These are phyloP conservation scores for Melanocharis versteri DNA, from an alignment of 2,113 vertebrate species.

Conservation along the genomic window DNA sequence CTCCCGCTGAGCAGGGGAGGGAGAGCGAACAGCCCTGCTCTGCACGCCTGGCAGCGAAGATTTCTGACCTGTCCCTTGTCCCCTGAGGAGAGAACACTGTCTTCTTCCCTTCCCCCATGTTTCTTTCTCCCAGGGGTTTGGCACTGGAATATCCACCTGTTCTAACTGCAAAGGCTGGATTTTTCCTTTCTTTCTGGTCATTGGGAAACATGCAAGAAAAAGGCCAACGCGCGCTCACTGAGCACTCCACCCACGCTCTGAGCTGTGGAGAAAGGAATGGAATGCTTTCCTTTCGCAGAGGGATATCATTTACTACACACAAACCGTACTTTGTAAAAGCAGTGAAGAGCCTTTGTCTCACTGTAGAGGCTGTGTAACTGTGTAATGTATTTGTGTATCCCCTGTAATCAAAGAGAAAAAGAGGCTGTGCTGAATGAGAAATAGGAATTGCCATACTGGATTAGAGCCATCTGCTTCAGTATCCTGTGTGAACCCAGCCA, in stretches of 20 bases:
- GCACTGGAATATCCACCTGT: not conserved
- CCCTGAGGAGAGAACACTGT: not conserved
- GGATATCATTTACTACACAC: not conserved
- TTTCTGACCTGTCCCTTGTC: not conserved
- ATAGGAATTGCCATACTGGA: not conserved
- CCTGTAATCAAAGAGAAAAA: not conserved
- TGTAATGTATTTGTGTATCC: not conserved
- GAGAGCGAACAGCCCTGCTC: accelerated
- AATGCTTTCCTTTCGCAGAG: not conserved
- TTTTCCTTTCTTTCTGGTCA: not conserved
- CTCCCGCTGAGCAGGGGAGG: not conserved
- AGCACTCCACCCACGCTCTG: not conserved
- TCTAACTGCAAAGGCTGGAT: not conserved
- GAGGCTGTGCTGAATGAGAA: not conserved
- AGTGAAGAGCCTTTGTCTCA: not conserved
- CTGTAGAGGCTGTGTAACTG: not conserved
- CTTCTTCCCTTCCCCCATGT: not conserved
- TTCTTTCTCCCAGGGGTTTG: not conserved
- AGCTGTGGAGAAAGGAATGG: not conserved
- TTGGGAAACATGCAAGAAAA: not conserved
- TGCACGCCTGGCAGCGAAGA: not conserved
- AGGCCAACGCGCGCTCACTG: not conserved
- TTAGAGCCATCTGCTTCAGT: not conserved
- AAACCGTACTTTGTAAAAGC: not conserved
- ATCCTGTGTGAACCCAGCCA: not conserved